phyloP scores from a whole-genome alignment of 2,888 invertebrate genomes.

The Luperina testacea region DNA sequence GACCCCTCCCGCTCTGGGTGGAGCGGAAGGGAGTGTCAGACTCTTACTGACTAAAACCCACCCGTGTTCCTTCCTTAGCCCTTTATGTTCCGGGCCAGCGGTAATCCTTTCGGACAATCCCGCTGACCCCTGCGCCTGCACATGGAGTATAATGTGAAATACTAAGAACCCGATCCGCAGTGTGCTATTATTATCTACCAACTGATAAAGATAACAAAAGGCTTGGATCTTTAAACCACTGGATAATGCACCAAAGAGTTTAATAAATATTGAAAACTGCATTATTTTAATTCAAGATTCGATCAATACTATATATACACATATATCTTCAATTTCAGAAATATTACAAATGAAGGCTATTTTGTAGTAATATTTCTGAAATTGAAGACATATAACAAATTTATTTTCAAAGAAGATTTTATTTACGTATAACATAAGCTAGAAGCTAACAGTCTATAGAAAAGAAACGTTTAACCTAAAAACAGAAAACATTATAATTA shows the following conservation, averaged over 20 bases:
- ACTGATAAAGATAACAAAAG: conserved; percentile 11
- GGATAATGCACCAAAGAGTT: background rate
- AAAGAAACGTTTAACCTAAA: background rate
- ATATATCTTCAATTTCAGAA: background rate
- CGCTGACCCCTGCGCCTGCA: too few species aligned
- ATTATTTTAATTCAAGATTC: background rate
- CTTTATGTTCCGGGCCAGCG: too few species aligned
- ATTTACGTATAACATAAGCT: background rate
- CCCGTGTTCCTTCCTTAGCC: too few species aligned
- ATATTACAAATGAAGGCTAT: background rate
- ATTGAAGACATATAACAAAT: too few species aligned
- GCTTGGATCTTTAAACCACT: background rate
- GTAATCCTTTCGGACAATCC: too few species aligned
- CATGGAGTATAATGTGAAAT: background rate
- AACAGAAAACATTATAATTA: background rate
- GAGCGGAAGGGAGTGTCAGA: too few species aligned
- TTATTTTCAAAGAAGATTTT: background rate
- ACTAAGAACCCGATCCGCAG: conserved; percentile 24
- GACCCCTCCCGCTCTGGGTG: too few species aligned
- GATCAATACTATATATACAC: background rate
- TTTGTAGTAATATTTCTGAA: too few species aligned
- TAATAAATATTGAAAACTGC: background rate
- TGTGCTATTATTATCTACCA: conserved; percentile 21
- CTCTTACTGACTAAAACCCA: too few species aligned
- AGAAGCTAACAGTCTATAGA: background rate